These are phyloP conservation scores for Aspidoscelis tigris DNA, from an alignment of 2,113 vertebrate species.

Conservation along the genomic window DNA sequence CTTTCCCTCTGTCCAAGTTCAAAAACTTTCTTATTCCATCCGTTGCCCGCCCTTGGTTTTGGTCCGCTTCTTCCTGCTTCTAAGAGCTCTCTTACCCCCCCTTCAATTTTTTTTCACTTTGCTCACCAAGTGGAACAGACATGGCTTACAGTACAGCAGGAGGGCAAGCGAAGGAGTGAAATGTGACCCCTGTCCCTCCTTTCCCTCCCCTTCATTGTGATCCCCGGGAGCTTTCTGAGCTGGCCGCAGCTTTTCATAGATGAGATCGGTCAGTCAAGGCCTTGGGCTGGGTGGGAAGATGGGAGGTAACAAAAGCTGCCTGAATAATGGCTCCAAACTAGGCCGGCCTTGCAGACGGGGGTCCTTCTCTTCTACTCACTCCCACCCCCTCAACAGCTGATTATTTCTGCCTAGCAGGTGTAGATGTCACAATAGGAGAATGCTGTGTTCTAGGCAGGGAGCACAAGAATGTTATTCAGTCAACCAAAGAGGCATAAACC, in stretches of 20 bases:
- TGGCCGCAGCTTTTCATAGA: slow-evolving; percentile 26
- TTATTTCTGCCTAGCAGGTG: slow-evolving; percentile 73
- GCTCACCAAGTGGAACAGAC: slow-evolving; percentile 62
- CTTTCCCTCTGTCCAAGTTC: slow-evolving; percentile 5
- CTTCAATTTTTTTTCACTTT: slow-evolving; percentile 22
- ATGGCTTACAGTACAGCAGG: slow-evolving; percentile 21
- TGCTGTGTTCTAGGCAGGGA: slow-evolving; percentile 22
- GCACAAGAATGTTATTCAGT: slow-evolving; percentile 54
- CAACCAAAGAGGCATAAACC: slow-evolving; percentile 44
- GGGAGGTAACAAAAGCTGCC: slow-evolving; percentile 22
- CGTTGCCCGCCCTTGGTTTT: slow-evolving; percentile 15
- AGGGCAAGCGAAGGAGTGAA: background rate
- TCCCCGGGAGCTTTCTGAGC: slow-evolving; percentile 4
- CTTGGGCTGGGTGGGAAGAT: background rate
- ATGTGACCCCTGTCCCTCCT: slow-evolving; percentile 5
- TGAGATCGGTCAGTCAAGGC: slow-evolving; percentile 2
- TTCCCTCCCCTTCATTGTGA: slow-evolving; percentile 14
- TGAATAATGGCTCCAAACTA: slow-evolving; percentile 39
- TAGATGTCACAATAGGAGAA: slow-evolving; percentile 54
- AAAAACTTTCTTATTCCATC: slow-evolving; percentile 41
- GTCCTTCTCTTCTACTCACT: slow-evolving; percentile 9
- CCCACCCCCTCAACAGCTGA: slow-evolving; percentile 28
- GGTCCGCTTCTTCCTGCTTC: slow-evolving; percentile 55
- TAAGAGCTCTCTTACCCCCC: background rate
- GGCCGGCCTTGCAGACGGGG: background rate